Base-by-base conservation (phyloP, 2,797 vertebrate genomes). In the Characodon lateralis region DNA sequence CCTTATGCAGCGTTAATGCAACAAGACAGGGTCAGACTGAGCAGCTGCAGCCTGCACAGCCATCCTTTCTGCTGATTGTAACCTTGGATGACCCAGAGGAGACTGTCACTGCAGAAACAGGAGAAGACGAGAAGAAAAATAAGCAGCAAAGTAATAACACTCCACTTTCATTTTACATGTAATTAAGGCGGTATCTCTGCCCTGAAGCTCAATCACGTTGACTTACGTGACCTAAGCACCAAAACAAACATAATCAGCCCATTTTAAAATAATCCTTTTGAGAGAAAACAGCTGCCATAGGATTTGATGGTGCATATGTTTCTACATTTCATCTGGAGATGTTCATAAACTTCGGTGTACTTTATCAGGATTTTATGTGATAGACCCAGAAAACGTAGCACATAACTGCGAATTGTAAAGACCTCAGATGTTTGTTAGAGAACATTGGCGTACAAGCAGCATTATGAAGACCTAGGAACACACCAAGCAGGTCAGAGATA, bases 1-100 rank as follows among this genome's bases (percentile, higher is more conserved):
- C 87, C 86, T 91, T 85, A 71, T 79, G 81, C 89, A 91, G 85
- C 87, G 35, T 93, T 92, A 89, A 91, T 90, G 83, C 86, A 93
- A 91, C 89, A 86, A 91, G 88, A 89, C 91, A 83, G 73, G 73
- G 84, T 89, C 86, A 84, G 85, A 82, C 79, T 72, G 83, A 86
- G 84, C 86, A 90, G 90, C 90, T 94, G 87, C 79, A 81, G 80
- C 48, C 75, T 6, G 46, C 8, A 50, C 82, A 76, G 81, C 70
- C 84, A 84, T 80, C 72, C 78, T 81, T 80, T 61, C 50, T 71
- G 78, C 80, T 83, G 89, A 93, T 81, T 78, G 71, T 20, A 82
- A 89, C 89, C 89, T 88, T 77, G 76, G 83, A 80, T 90, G 90
- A 92, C 90, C 92, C 82, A 4, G 61, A 81, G 63, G 31, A 65